A percentile compares a stretch with the other conserved stretches of the same genome.
phyloP scores from a whole-genome alignment of 2,797 vertebrate genomes.

The Eidolon dupreanum region DNA sequence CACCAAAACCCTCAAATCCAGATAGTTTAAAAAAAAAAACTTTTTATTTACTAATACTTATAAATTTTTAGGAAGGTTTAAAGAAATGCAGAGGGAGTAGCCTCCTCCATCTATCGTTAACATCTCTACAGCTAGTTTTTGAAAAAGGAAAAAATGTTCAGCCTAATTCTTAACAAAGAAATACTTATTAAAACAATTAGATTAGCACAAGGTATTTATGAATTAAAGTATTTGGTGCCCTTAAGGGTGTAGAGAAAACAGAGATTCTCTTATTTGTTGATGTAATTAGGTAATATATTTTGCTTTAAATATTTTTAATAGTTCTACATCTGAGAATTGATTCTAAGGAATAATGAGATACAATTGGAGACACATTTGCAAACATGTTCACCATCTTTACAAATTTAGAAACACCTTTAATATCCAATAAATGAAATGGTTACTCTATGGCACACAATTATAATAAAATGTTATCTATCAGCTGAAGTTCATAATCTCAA shows the following conservation, averaged over 20 bases:
- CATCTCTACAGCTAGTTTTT: not conserved
- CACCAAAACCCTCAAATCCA: not conserved
- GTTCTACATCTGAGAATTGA: constrained; percentile 3
- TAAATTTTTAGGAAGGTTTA: not conserved
- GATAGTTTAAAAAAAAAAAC: not conserved
- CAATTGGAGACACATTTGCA: not conserved
- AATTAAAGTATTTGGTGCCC: not conserved
- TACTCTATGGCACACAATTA: not conserved
- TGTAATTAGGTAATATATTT: not conserved
- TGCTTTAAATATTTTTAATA: not conserved
- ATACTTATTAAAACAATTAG: not conserved
- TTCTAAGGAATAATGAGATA: not conserved
- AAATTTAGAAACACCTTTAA: not conserved
- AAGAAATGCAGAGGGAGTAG: not conserved
- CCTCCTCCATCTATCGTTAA: not conserved
- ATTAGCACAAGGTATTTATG: not conserved
- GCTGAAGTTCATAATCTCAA: not conserved
- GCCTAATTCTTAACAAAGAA: not conserved
- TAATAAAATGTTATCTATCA: not conserved
- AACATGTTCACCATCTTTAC: not conserved
- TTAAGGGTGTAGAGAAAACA: not conserved
- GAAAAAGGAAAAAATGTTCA: not conserved
- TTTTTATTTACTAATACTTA: not conserved
- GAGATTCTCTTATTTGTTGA: not conserved
- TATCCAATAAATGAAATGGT: not conserved